These are phyloP conservation scores for Heloderma charlesbogerti DNA, from an alignment of 2,113 vertebrate species.

Conservation along the genomic window DNA sequence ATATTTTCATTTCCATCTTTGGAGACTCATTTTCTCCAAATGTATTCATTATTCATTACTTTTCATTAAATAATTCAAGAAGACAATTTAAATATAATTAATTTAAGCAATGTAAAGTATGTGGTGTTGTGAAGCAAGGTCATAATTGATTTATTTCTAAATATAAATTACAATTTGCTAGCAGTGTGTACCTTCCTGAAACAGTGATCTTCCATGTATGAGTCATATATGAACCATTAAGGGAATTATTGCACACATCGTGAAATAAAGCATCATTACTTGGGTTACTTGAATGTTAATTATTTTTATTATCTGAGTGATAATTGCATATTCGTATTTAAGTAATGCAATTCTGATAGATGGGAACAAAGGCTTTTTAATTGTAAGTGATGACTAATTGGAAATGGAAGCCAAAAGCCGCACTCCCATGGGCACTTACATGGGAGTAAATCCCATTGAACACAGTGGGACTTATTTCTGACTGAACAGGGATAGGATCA, in stretches of 20 bases:
- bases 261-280: background rate
- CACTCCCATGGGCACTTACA: background rate
- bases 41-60: constrained; percentile 40
- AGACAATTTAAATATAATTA: constrained; percentile 46
- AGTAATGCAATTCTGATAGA: background rate
- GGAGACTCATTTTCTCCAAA: constrained; percentile 31
- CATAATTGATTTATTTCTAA: constrained; percentile 7
- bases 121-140: background rate
- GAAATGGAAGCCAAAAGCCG: background rate
- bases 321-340: background rate
- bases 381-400: background rate
- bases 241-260: background rate
- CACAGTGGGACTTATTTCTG: background rate
- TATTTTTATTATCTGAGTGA: background rate
- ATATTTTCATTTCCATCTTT: constrained; percentile 22
- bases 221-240: background rate
- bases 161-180: constrained; percentile 1
- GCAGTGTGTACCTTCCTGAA: background rate
- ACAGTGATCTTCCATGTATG: background rate
- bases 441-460: constrained; percentile 1
- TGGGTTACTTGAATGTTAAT: background rate
- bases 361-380: background rate
- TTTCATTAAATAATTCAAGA: constrained; percentile 43
- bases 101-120: constrained; percentile 37
- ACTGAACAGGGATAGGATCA: background rate